A percentile compares a stretch with the other conserved stretches of the same genome.
Conservation (phyloP, 1,140 invertebrate genomes). For the Rhagoletis zephyria region DNA sequence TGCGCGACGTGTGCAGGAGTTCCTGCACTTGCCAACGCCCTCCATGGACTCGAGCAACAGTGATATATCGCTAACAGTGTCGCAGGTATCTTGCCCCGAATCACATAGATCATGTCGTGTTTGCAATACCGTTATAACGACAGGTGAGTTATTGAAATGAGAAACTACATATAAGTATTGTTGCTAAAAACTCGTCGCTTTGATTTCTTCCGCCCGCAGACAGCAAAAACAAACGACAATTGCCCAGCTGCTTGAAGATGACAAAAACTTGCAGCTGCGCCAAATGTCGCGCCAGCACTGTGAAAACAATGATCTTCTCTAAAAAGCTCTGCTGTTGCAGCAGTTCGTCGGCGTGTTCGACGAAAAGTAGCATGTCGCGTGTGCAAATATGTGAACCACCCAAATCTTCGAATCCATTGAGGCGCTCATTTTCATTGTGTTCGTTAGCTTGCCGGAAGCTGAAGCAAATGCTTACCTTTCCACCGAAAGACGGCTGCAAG, state of each 20-base stretch:
- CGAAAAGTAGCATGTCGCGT: slow-evolving; percentile 27
- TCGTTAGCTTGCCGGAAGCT: slow-evolving; percentile 55
- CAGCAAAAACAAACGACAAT: slow-evolving; percentile 14
- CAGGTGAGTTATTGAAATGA: background rate
- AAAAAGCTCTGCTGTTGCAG: slow-evolving; percentile 17
- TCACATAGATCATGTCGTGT: slow-evolving; percentile 17
- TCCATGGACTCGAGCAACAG: background rate
- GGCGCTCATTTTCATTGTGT: slow-evolving; percentile 55
- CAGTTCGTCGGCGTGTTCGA: background rate
- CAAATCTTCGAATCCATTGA: slow-evolving; percentile 20
- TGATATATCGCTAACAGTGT: slow-evolving; percentile 31
- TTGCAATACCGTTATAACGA: slow-evolving; percentile 23
- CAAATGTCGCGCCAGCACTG: slow-evolving; percentile 25
- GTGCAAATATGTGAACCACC: slow-evolving; percentile 27
- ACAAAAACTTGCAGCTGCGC: slow-evolving; percentile 19
- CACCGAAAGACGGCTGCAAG: background rate
- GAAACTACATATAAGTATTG: too few species aligned
- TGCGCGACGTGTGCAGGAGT: slow-evolving; percentile 50
- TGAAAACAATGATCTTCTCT: background rate
- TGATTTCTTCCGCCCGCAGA: background rate
- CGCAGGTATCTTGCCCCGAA: slow-evolving; percentile 22
- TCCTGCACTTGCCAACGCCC: slow-evolving; percentile 28
- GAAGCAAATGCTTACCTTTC: slow-evolving; percentile 36
- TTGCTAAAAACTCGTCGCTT: too few species aligned
- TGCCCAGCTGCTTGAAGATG: background rate